A percentile compares a stretch with the other conserved stretches of the same genome.
phyloP scores from a whole-genome alignment of 2,113 vertebrate species.

The Seriola dumerili region DNA sequence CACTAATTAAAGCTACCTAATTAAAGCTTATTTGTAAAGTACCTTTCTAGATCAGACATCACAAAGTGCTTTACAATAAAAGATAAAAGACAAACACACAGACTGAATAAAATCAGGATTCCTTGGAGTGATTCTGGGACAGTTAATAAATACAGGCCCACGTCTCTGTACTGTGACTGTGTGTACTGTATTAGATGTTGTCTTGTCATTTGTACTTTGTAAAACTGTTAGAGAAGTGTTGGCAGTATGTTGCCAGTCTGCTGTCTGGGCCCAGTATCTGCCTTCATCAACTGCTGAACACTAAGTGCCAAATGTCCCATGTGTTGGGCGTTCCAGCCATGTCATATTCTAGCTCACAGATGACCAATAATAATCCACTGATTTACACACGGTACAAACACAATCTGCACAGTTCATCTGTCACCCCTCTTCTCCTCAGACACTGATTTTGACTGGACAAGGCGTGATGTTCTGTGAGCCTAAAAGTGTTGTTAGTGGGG shows the following conservation, averaged over 20 bases:
- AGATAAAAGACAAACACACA: background rate
- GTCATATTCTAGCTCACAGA: constrained; percentile 30
- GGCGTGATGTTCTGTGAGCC: background rate
- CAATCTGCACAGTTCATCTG: constrained; percentile 45
- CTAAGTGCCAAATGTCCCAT: constrained; percentile 26
- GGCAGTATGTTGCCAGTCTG: constrained; percentile 16
- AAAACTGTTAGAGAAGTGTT: constrained; percentile 14
- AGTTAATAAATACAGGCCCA: background rate
- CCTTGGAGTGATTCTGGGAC: background rate
- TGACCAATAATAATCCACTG: constrained; percentile 54
- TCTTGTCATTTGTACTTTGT: background rate
- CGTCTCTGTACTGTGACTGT: background rate
- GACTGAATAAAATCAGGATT: background rate
- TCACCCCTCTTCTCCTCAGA: background rate
- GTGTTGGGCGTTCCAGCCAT: constrained; percentile 15
- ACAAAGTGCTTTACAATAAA: background rate
- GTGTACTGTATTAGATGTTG: background rate
- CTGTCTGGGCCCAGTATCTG: constrained; percentile 6
- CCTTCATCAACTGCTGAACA: background rate
- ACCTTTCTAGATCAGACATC: background rate
- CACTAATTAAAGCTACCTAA: background rate
- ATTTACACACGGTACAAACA: constrained; percentile 37
- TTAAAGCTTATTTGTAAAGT: background rate
- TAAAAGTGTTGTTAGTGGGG: background rate
- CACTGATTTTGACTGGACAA: background rate